Base-by-base conservation (phyloP, 2,888 invertebrate genomes). In the Drosophila rubida region DNA sequence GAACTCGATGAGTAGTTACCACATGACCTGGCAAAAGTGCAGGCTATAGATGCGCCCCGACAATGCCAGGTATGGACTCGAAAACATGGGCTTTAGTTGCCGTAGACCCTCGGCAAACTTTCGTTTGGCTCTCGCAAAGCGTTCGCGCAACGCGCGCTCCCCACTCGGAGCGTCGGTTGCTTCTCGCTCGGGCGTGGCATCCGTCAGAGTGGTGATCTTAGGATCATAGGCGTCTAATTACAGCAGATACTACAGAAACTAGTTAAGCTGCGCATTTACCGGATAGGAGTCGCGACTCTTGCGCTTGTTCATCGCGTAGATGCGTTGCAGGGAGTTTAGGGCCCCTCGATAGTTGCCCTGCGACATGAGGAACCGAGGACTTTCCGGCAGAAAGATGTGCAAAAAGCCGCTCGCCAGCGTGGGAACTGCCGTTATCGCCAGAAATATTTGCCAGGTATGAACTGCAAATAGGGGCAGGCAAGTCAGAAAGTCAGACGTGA, bases 271-370 rank as follows among this genome's bases (percentile, higher is more conserved):
- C 1, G 2, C 13, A 59, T 68, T 64, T 91, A 96, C 96, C 45
- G 96, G 95, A 92, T 93, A 96, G 0, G 93, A 93, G 0, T 94
- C 93, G 19, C 92, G 91, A 0, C 93, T 90, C 66, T 93, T 93
- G 4, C 95, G 94, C 4, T 94, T 94, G 82, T 96, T 96, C 35
- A 94, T 81, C 0, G 92, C 87, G 87, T 95, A 96, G 11, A 97
- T 95, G 65, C 88, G 93, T 64, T 92, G 92, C 72, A 91, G 72
- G 0, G 75, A 68, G 9, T 42, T 35, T 23, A 90, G 44, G 0
- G 91, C 91, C 19, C 88, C 81, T 0, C 45, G 53, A 50, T 91
- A 89, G 13, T 82, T 75, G 0, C 90, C 91, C 45, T 86, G 80
- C 0, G 90, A 63, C 90, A 91, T 89, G 0, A 90, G 78, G 48